phyloP scores from a whole-genome alignment of 2,113 vertebrate species.

The Prionailurus bengalensis region DNA sequence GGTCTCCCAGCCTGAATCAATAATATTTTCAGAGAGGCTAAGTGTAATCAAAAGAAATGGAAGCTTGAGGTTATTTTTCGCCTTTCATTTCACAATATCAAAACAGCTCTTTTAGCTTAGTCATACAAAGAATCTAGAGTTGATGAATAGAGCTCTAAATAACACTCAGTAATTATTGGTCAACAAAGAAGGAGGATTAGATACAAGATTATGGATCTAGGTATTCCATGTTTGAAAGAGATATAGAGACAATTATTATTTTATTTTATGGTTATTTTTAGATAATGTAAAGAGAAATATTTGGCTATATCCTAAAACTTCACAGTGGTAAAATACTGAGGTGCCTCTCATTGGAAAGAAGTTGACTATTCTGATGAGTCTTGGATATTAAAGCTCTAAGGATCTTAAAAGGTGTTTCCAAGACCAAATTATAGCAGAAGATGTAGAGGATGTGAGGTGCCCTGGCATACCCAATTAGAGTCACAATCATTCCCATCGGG shows the following conservation, averaged over 20 bases:
- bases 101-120: background rate
- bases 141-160: background rate
- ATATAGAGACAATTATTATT: background rate
- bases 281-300: background rate
- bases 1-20: background rate
- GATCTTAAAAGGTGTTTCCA: background rate
- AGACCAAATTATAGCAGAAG: background rate
- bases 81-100: background rate
- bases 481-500: background rate
- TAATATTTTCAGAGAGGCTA: background rate
- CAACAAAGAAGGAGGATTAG: background rate
- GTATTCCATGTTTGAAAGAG: background rate
- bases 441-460: background rate
- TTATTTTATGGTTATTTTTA: background rate
- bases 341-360: background rate
- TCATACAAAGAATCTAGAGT: background rate
- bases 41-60: background rate
- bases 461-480: background rate
- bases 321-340: background rate
- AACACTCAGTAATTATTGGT: background rate
- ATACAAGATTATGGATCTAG: background rate
- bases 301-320: background rate
- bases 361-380: background rate
- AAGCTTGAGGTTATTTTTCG: background rate
- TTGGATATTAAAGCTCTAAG: background rate